A percentile compares a stretch with the other conserved stretches of the same genome.
Conservation (phyloP, 1,140 invertebrate species). For the Stratiolaelaps scimitus region DNA sequence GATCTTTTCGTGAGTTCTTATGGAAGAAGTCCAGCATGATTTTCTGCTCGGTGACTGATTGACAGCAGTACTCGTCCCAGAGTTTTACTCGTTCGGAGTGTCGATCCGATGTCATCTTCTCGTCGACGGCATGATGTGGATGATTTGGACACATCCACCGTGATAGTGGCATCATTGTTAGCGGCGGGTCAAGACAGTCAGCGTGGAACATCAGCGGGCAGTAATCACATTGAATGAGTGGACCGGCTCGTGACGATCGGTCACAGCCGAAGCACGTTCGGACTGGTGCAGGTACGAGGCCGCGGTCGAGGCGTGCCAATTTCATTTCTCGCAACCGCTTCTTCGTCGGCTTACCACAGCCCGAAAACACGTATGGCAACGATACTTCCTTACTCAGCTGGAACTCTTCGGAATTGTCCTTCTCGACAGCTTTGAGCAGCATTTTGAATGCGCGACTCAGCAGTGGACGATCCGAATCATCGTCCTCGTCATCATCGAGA, state of each 20-base stretch:
- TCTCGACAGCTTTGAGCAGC: conserved; percentile 60
- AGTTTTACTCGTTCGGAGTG: conserved; percentile 66
- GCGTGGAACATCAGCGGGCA: conserved; percentile 77
- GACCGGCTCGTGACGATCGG: conserved; percentile 42
- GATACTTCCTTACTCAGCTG: conserved; percentile 64
- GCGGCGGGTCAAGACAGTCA: conserved; percentile 81
- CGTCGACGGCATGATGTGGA: conserved; percentile 75
- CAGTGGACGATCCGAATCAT: conserved; percentile 30
- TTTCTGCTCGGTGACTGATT: conserved; percentile 20
- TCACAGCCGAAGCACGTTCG: conserved; percentile 67
- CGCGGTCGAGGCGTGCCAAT: conserved; percentile 54
- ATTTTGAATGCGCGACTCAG: conserved; percentile 48
- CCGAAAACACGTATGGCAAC: conserved; percentile 63
- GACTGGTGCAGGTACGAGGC: conserved; percentile 64
- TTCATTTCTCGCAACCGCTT: conserved; percentile 41
- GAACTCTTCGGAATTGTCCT: conserved; percentile 76
- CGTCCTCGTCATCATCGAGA: conserved; percentile 33
- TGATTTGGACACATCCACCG: conserved; percentile 96
- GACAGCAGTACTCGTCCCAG: conserved; percentile 57
- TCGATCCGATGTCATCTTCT: conserved; percentile 62
- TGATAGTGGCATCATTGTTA: conserved; percentile 68
- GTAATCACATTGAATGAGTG: conserved; percentile 80
- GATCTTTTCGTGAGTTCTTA: conserved; percentile 22
- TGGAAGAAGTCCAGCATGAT: conserved; percentile 24
- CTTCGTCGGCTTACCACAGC: conserved; percentile 44